Evolutionary conservation across 2,113 vertebrate genomes (phyloP), one percentile per base, ranked within the genome.

Genomic region (Procavia capensis): DNA sequence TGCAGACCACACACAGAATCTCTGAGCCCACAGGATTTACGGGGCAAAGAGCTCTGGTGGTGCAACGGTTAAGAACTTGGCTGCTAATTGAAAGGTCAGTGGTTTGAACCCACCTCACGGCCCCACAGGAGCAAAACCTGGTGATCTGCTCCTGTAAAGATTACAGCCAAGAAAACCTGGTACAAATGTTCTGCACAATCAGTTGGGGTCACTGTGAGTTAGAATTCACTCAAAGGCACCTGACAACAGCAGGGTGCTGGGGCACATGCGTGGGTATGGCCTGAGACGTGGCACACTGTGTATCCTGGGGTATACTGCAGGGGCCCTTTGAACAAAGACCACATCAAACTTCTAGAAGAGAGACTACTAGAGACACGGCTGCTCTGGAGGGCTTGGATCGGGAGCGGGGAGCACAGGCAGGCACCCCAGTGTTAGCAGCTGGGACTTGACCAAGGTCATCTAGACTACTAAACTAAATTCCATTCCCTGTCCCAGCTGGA

Each of bases 1-100:
- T 1, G 29, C 1, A 1, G 64, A 25, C 29, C 64, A 80, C 22
- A 31, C 10, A 31, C 0, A 0, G 22, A 1, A 31, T 54, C 31
- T 64, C 19, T 43, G 43, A 34, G 45, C 6, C 39, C 41, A 5
- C 10, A 57, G 45, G 34, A 82, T 3, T 64, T 36, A n/a, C 66
- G 34, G 20, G 34, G 66, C 34, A 70, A 70, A n/a, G 34, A 70
- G 66, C 66, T 17, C 14, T n/a, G 34, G 66, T 20, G 34, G 34
- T 17, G 34, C 66, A n/a, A n/a, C n/a, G 66, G 14, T 16, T n/a
- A 68, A 17, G 66, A 31, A 68, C 17, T 36, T 3, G 66, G 66
- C 66, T 70, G 34, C 34, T 70, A 70, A n/a, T 17, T 5, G 14
- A 17, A 70, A 70, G 34, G 34, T 36, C 66, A 70, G 66, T 6